Evolutionary conservation across 2,113 vertebrate genomes (phyloP).

Genomic region (Anser cygnoides): DNA sequence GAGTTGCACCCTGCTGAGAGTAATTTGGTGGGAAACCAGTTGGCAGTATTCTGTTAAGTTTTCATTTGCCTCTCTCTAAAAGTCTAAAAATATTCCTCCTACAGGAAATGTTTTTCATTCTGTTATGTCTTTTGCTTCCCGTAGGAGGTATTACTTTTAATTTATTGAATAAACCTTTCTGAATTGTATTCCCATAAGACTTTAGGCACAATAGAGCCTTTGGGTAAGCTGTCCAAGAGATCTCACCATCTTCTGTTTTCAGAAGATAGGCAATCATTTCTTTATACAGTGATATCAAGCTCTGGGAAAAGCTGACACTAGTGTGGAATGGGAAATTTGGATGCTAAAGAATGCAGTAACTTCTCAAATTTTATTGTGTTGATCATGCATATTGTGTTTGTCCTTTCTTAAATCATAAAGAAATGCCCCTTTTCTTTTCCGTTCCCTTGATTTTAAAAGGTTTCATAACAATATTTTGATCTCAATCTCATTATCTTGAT

Average conservation of each 20-base stretch:
- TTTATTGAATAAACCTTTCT: slow-evolving; percentile 65
- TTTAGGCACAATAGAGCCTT: slow-evolving; percentile 10
- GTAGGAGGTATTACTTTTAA: slow-evolving; percentile 67
- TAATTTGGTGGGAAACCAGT: slow-evolving; percentile 44
- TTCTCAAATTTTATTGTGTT: slow-evolving; percentile 6
- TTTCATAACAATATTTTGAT: slow-evolving; percentile 12
- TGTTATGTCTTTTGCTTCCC: slow-evolving; percentile 62
- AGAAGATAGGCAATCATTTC: slow-evolving; percentile 10
- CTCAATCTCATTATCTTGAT: background rate
- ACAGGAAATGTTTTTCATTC: slow-evolving; percentile 71
- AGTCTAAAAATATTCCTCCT: slow-evolving; percentile 66
- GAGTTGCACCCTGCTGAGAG: slow-evolving; percentile 34
- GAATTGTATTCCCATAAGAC: slow-evolving; percentile 14
- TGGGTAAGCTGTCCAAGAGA: slow-evolving; percentile 10
- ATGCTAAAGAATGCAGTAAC: slow-evolving; percentile 14
- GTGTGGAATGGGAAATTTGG: background rate
- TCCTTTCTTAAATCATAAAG: background rate
- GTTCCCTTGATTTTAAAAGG: background rate
- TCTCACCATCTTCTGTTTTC: slow-evolving; percentile 40
- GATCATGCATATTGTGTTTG: background rate
- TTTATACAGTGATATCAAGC: background rate
- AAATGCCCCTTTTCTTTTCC: background rate
- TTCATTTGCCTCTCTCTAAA: slow-evolving; percentile 44
- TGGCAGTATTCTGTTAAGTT: slow-evolving; percentile 12
- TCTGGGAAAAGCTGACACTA: slow-evolving; percentile 10